A percentile compares a stretch with the other conserved stretches of the same genome.
These are phyloP conservation scores for Penaeus indicus DNA, from an alignment of 1,140 invertebrate species.

Conservation along the genomic window DNA sequence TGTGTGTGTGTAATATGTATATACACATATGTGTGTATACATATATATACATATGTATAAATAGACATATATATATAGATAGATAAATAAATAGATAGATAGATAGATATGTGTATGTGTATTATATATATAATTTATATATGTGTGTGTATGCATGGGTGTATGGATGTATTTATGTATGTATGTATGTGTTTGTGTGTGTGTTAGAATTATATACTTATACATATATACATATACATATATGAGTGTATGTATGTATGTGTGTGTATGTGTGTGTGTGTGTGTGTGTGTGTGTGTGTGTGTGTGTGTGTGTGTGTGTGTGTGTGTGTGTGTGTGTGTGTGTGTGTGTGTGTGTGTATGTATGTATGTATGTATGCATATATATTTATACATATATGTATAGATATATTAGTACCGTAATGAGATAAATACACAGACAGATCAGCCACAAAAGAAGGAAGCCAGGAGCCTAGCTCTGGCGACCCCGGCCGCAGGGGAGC, in stretches of 20 bases:
- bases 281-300: background rate
- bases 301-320: background rate
- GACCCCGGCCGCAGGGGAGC: too few relatives aligned
- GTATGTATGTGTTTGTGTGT: background rate
- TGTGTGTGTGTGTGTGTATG: background rate
- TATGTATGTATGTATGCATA: background rate
- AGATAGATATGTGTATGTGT: too few relatives aligned
- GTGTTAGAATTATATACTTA: background rate
- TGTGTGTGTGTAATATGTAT: background rate
- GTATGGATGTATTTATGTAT: conserved; percentile 1
- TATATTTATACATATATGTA: background rate
- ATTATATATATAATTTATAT: background rate
- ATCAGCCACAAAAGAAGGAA: background rate
- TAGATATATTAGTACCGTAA: background rate
- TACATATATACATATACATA: background rate
- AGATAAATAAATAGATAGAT: background rate
- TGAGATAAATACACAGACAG: background rate
- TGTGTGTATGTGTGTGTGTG: background rate
- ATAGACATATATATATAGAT: background rate
- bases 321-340: background rate
- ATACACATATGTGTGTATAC: too few relatives aligned
- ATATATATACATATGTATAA: too few relatives aligned
- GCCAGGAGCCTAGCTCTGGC: background rate
- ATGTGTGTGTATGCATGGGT: background rate
- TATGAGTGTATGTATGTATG: background rate